A percentile compares a stretch with the other conserved stretches of the same genome.
Conservation (phyloP, 2,113 vertebrate species). For the Centropus unirufus region DNA sequence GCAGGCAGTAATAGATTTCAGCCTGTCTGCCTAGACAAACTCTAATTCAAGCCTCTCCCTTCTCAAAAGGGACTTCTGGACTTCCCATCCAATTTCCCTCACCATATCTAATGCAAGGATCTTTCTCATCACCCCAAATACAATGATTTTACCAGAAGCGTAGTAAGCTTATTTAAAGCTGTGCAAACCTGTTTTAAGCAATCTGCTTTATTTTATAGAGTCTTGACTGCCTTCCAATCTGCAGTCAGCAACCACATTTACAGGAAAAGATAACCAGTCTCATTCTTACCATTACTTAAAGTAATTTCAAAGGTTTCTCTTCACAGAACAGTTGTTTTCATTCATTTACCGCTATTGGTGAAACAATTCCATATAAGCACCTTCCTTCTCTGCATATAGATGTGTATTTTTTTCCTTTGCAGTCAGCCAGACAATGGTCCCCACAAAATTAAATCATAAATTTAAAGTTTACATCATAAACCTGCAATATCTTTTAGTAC, state of each 20-base stretch:
- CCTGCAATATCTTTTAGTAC: neutral
- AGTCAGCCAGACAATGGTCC: neutral
- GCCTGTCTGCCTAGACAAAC: neutral
- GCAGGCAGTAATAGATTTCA: neutral
- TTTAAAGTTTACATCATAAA: neutral
- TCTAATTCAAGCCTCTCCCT: neutral
- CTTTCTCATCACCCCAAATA: neutral
- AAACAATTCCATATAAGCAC: neutral
- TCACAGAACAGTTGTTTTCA: conserved; percentile 2
- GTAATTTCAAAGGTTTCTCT: conserved; percentile 28
- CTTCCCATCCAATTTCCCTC: neutral
- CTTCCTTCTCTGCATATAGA: conserved; percentile 23
- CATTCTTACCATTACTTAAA: neutral
- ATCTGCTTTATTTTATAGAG: neutral
- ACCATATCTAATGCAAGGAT: neutral
- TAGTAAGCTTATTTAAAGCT: neutral
- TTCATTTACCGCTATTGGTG: conserved; percentile 8
- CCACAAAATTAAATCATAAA: neutral
- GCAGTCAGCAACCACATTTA: conserved; percentile 21
- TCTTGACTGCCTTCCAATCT: neutral
- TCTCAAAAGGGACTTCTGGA: neutral
- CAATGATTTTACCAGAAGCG: neutral
- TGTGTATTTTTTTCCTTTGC: neutral
- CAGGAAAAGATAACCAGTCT: neutral
- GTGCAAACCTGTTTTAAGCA: neutral